phyloP scores from a whole-genome alignment of 2,888 invertebrate species.

The Zaprionus bogoriensis region DNA sequence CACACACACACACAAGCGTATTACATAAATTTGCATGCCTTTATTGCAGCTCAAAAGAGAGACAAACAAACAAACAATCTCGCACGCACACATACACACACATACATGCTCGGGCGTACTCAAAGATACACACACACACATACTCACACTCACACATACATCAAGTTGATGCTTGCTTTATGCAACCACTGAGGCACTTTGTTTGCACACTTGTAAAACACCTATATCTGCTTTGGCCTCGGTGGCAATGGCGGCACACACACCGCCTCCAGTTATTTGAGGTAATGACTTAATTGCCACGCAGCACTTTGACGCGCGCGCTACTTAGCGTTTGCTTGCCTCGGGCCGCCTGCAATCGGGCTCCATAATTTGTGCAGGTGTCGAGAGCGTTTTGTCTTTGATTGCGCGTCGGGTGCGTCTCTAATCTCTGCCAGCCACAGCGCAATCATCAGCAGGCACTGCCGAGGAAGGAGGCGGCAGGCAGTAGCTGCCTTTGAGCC shows the following conservation, averaged over 20 bases:
- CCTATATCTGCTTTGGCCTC: constrained; percentile 36
- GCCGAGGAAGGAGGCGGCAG: not conserved
- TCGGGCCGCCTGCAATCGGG: constrained; percentile 38
- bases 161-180: constrained; percentile 27
- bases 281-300: constrained; percentile 76
- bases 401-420: constrained; percentile 66
- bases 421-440: constrained; percentile 72
- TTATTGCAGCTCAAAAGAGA: constrained; percentile 68
- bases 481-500: constrained; percentile 38
- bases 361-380: constrained; percentile 76
- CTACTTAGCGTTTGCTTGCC: constrained; percentile 2
- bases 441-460: constrained; percentile 33
- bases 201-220: constrained; percentile 77
- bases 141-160: constrained; percentile 7
- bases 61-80: constrained; percentile 38
- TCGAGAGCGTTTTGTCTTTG: constrained; percentile 73
- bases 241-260: constrained; percentile 5
- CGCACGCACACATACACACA: constrained; percentile 16
- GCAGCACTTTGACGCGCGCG: constrained; percentile 21
- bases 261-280: constrained; percentile 62
- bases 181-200: constrained; percentile 64
- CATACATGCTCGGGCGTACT: too few relatives aligned
- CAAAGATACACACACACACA: constrained; percentile 6
- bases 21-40: constrained; percentile 76
- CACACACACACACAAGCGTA: constrained; percentile 1